Evolutionary conservation across 2,797 vertebrate species (phyloP), one percentile per base, ranked within the genome.

Genomic region (Enteromius radiatus): DNA sequence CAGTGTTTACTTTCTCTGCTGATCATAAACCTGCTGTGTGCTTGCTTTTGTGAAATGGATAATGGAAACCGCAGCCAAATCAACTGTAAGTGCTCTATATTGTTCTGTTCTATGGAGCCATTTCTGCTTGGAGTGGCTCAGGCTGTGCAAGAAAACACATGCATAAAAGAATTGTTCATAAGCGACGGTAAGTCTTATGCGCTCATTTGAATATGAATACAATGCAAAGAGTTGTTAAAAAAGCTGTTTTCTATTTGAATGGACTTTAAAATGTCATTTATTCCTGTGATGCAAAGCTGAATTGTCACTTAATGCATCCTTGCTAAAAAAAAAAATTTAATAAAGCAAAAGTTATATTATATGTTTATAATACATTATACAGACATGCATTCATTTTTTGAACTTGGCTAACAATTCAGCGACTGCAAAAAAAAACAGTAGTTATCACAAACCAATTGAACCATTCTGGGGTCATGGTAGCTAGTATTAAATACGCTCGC

Each of bases 11-110:
- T 43, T 12, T 33, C 28, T 49, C 12, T 49, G 43, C 31, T 14
- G 69, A 73, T 64, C 79, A 64, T 14, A 81, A 61, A 71, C 54
- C 54, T 71, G 54, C 28, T 80, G 52, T 80, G 49, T 79, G 38
- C 8, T 12, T 70, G 23, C 28, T 21, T 59, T 61, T 47, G 28
- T 47, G 54, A 56, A 38, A 75, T 47, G 21, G 28, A 47, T 23
- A 23, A 47, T 33, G 67, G 52, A 71, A 15, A 71, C 33, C 6
- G 1, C 31, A 70, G 23, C 23, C 1, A 45, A 41, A 56, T 79
- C 47, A 54, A n/a, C 67, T 59, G 17, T 43, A 59, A 59, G 36
- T 80, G 78, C 36, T 10, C 38, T 38, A 45, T 31, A 36, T 61
- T 47, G 52, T 47, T 54, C n/a, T 67, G 41, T 68, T 26, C 3